Conservation (phyloP, 2,888 invertebrate genomes). For the Nipponacmea schrenckii region DNA sequence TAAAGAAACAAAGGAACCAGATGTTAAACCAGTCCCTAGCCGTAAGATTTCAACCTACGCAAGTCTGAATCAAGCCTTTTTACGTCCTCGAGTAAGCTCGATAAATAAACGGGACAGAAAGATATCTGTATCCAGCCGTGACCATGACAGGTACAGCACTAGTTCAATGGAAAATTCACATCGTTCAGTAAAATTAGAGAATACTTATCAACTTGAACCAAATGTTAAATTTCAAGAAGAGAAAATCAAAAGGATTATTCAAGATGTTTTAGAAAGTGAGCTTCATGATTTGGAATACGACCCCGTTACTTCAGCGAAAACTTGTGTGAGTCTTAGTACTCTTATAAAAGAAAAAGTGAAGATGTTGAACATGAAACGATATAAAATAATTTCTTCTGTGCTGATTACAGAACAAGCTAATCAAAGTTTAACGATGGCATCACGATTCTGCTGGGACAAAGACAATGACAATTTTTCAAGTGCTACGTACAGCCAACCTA, state of each 20-base stretch:
- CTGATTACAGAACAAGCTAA: slow-evolving; percentile 47
- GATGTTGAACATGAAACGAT: slow-evolving; percentile 44
- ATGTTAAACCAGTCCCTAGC: not conserved
- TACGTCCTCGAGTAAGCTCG: slow-evolving; percentile 32
- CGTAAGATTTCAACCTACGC: not conserved
- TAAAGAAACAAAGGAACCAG: not conserved
- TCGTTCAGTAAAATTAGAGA: slow-evolving; percentile 45
- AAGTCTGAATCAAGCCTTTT: not conserved
- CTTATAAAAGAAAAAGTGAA: slow-evolving; percentile 55
- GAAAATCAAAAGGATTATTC: slow-evolving; percentile 39
- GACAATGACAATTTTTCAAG: slow-evolving; percentile 52
- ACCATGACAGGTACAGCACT: slow-evolving; percentile 46
- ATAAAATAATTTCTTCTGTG: slow-evolving; percentile 53
- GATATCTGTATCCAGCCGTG: slow-evolving; percentile 31
- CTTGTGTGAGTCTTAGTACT: slow-evolving; percentile 50
- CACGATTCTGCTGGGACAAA: slow-evolving; percentile 57
- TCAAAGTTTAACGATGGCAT: slow-evolving; percentile 50
- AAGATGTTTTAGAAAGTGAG: slow-evolving; percentile 46
- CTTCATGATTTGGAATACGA: slow-evolving; percentile 46
- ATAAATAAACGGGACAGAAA: slow-evolving; percentile 25
- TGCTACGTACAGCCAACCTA: slow-evolving; percentile 39
- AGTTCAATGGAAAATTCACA: slow-evolving; percentile 32
- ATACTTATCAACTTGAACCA: slow-evolving; percentile 56
- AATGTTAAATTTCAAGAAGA: slow-evolving; percentile 42
- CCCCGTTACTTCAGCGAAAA: slow-evolving; percentile 37